Conservation (phyloP, 2,113 vertebrate genomes). For the Protobothrops mucrosquamatus region DNA sequence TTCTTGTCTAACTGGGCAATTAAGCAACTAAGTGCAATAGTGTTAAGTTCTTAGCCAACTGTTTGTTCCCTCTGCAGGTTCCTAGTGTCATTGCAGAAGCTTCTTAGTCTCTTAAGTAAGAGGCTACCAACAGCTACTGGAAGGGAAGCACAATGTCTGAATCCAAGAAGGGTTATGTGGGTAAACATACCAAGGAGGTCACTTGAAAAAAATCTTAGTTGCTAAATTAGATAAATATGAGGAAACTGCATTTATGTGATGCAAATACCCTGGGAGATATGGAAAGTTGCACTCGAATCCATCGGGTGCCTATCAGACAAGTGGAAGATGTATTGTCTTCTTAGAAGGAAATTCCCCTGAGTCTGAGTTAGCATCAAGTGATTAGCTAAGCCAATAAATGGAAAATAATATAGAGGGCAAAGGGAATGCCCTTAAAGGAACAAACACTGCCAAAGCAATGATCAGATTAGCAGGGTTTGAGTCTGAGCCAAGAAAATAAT, state of each 20-base stretch:
- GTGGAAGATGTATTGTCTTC: neutral
- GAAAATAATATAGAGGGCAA: neutral
- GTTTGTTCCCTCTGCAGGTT: neutral
- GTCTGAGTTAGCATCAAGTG: neutral
- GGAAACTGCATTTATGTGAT: neutral
- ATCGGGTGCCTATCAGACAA: neutral
- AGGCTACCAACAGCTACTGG: conserved; percentile 6
- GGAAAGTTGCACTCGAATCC: neutral
- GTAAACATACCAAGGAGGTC: no score
- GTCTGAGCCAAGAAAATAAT: neutral
- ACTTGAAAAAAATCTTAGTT: neutral
- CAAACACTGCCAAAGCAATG: neutral
- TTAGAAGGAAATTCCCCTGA: neutral
- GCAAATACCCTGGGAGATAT: neutral
- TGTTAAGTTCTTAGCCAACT: conserved; percentile 21
- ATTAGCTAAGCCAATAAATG: neutral
- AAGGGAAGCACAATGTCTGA: conserved; percentile 8
- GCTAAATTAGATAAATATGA: neutral
- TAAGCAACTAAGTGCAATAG: neutral
- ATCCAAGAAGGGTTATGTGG: neutral
- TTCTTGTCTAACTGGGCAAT: neutral
- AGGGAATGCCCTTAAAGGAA: neutral
- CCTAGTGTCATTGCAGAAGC: conserved; percentile 24
- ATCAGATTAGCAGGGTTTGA: neutral
- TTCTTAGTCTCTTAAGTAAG: conserved; percentile 29